phyloP scores from a whole-genome alignment of 2,797 vertebrate species.

The Notamacropus eugenii region DNA sequence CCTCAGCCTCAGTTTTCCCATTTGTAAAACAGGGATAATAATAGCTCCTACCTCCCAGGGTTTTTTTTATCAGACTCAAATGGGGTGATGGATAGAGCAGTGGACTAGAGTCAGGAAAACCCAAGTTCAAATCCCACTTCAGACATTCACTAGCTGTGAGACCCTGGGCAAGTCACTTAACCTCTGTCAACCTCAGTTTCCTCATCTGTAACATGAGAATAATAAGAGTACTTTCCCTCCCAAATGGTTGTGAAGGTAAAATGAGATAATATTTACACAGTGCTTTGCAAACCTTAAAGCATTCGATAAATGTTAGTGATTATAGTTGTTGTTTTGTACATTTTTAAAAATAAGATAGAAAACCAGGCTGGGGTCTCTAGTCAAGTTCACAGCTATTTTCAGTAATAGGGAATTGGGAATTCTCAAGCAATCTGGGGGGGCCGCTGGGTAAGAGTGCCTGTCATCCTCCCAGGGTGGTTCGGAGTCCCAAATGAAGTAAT shows the following conservation, averaged over 20 bases:
- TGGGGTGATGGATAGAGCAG: neutral
- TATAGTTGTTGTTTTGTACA: neutral
- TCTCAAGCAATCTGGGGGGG: neutral
- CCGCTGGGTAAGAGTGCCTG: neutral
- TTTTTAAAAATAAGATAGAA: neutral
- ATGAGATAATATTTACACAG: neutral
- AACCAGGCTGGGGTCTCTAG: neutral
- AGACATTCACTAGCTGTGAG: neutral
- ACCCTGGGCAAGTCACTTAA: neutral
- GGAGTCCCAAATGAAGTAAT: neutral
- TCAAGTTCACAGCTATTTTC: neutral
- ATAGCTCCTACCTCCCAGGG: neutral
- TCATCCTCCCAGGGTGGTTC: neutral
- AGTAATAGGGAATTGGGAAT: neutral
- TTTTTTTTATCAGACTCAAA: neutral
- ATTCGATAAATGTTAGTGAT: neutral
- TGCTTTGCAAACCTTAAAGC: neutral
- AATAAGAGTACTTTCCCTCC: neutral
- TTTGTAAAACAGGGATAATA: neutral
- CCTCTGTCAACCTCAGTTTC: neutral
- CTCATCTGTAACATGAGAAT: neutral
- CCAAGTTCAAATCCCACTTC: neutral
- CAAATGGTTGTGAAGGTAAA: neutral
- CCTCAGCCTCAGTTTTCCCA: neutral
- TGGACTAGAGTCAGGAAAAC: neutral